Evolutionary conservation across 2,797 vertebrate genomes (phyloP).

Genomic region (Scolopax rusticola): DNA sequence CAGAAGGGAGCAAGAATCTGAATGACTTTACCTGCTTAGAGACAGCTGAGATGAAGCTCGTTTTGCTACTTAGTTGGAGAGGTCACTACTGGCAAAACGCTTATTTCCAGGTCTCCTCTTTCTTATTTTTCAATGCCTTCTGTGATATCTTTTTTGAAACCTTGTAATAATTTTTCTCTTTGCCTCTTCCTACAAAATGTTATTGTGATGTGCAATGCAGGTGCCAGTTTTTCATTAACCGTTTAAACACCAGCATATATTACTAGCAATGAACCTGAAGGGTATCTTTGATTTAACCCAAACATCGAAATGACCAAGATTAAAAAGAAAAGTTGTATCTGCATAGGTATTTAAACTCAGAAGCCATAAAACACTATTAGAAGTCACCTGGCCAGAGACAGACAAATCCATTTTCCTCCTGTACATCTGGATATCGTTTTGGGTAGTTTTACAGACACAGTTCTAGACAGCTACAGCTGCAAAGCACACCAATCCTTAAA

Average conservation of each 20-base stretch:
- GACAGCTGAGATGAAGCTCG: not conserved
- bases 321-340: not conserved
- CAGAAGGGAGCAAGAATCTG: not conserved
- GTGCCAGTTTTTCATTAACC: not conserved
- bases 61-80: not conserved
- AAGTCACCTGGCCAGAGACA: not conserved
- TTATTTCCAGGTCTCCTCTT: not conserved
- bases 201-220: not conserved
- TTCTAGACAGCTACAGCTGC: not conserved
- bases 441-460: not conserved
- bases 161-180: not conserved
- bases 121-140: not conserved
- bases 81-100: not conserved
- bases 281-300: not conserved
- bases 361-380: not conserved
- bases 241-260: not conserved
- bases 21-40: not conserved
- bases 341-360: not conserved
- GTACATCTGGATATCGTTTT: not conserved
- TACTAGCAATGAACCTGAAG: not conserved
- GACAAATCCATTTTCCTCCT: not conserved
- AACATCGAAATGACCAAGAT: not conserved
- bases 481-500: not conserved
- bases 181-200: not conserved
- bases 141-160: not conserved